These are phyloP conservation scores for Equus przewalskii DNA, from an alignment of 2,113 vertebrate genomes.

Conservation along the genomic window DNA sequence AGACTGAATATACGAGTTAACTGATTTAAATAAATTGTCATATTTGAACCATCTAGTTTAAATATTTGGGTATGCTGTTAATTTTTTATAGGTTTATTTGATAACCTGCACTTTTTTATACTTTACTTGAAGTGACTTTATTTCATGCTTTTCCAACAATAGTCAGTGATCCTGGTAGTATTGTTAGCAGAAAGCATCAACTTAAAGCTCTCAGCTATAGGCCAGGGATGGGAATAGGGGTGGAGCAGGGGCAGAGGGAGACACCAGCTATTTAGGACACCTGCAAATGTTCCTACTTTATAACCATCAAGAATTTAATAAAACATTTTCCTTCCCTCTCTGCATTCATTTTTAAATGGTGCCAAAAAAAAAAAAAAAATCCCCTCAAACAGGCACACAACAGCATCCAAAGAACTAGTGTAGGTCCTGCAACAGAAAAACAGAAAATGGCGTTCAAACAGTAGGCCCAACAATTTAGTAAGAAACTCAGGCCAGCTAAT, in stretches of 20 bases:
- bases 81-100: not conserved
- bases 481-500: not conserved
- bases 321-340: not conserved
- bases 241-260: not conserved
- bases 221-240: not conserved
- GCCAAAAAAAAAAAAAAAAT: not conserved
- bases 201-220: not conserved
- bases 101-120: constrained; percentile 39
- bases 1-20: not conserved
- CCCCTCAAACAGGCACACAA: not conserved
- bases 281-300: not conserved
- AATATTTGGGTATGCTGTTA: not conserved
- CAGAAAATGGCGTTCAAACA: not conserved
- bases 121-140: constrained; percentile 49
- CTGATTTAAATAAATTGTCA: not conserved
- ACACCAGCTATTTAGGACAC: constrained; percentile 57
- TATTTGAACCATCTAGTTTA: not conserved
- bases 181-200: constrained; percentile 30
- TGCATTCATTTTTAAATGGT: not conserved
- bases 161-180: constrained; percentile 54
- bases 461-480: not conserved
- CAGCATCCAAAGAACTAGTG: not conserved
- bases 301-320: constrained; percentile 48
- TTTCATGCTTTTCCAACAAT: constrained; percentile 17
- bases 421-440: not conserved